Percentiles rank a stretch among this genome's conserved stretches.
phyloP scores from a whole-genome alignment of 2,113 vertebrate genomes.

The Melierax canorus region DNA sequence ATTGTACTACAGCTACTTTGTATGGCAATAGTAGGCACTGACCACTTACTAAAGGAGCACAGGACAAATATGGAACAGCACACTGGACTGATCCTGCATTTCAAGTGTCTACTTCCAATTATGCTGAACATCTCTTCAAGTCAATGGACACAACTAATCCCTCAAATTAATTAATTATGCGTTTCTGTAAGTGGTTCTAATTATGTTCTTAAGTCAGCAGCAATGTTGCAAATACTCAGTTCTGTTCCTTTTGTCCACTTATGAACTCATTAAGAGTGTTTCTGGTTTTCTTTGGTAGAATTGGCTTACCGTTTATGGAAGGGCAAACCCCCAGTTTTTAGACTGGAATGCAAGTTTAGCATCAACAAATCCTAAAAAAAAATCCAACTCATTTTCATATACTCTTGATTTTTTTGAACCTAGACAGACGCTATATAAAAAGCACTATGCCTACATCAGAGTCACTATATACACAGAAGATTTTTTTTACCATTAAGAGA shows the following conservation, averaged over 20 bases:
- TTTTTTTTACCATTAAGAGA: not conserved
- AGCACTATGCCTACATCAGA: not conserved
- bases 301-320: not conserved
- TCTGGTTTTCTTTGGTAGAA: not conserved
- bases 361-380: not conserved
- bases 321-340: not conserved
- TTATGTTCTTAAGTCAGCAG: not conserved
- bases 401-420: not conserved
- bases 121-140: not conserved
- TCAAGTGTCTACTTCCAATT: not conserved
- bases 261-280: not conserved
- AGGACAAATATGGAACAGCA: not conserved
- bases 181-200: not conserved
- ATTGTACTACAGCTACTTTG: not conserved
- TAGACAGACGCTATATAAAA: not conserved
- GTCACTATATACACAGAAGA: not conserved
- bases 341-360: not conserved
- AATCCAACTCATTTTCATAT: not conserved
- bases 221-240: not conserved
- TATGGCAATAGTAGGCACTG: not conserved
- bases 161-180: not conserved
- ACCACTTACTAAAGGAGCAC: not conserved
- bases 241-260: not conserved
- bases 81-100: not conserved
- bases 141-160: not conserved